phyloP scores from a whole-genome alignment of 1,140 invertebrate genomes.

The Glossosoma conforme region DNA sequence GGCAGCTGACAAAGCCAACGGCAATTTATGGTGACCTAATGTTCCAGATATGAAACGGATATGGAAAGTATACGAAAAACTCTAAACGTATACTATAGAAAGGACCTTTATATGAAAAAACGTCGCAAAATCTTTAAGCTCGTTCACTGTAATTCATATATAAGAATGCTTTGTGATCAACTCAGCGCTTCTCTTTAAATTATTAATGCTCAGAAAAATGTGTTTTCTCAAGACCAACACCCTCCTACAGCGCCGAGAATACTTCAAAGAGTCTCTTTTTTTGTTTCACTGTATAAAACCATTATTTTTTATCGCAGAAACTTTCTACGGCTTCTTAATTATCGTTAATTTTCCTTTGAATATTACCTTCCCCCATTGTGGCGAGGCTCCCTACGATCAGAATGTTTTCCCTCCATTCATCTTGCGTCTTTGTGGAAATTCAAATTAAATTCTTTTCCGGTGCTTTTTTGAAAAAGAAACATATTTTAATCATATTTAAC shows the following conservation, averaged over 20 bases:
- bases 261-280: background rate
- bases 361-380: conserved; percentile 14
- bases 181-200: too few species aligned
- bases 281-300: conserved; percentile 4
- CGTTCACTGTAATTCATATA: too few species aligned
- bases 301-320: conserved; percentile 17
- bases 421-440: background rate
- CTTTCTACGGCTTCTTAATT: conserved; percentile 24
- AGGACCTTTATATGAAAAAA: too few species aligned
- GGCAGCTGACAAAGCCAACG: too few species aligned
- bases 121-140: too few species aligned
- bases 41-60: too few species aligned
- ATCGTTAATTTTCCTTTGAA: conserved; percentile 27
- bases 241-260: background rate
- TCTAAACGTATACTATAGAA: too few species aligned
- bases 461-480: background rate
- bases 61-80: too few species aligned
- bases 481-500: background rate
- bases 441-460: background rate
- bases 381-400: conserved; percentile 8
- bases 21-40: too few species aligned
- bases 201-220: too few species aligned
- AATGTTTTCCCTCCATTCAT: conserved; percentile 12
- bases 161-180: too few species aligned
- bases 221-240: too few species aligned